Evolutionary conservation across 2,113 vertebrate genomes (phyloP), one percentile per base, ranked within the genome.

Genomic region (Phylloscopus trochiloides): DNA sequence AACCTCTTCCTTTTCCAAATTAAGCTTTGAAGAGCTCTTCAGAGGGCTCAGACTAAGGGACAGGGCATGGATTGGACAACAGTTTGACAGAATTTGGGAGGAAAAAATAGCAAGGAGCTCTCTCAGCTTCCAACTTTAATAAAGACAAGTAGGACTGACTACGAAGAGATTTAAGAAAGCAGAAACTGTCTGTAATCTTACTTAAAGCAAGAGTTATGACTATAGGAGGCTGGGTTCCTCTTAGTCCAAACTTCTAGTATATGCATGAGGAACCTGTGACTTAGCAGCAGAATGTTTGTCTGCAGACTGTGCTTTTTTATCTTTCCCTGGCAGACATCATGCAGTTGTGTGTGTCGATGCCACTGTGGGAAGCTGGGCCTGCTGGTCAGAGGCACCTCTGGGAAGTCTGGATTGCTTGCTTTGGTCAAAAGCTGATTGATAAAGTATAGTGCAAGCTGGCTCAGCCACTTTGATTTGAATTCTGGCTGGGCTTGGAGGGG

Each of bases 261-360:
- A 19, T 21, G 12, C 0, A 0, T 57, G 24, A 28, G 36, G 17
- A 73, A 77, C 32, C 13, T 75, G 17, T 3, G 17, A 28, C 20
- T 47, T 62, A 28, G 36, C 70, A 83, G 52, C 63, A 75, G n/a
- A 61, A 68, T 22, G 8, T 66, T 67, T 52, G 20, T 79, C n/a
- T 80, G 25, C 19, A 86, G 40, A 20, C 25, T 52, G 21, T 57
- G 40, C 10, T 36, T 77, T 29, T 61, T 52, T 48, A 17, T 68
- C 28, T 93, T 79, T 67, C 9, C 26, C 58, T 40, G 73, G 40
- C 66, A 82, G 71, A 43, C 61, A 16, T 57, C 21, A 17, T 47
- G 43, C 26, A 59, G 22, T 9, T 61, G 36, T 61, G 10, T 59
- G 12, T 52, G 24, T 54, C 0, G 0, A 4, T 90, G 51, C 24